Evolutionary conservation across 2,113 vertebrate genomes (phyloP), one percentile per base, ranked within the genome.

Genomic region (Leiothrix lutea): DNA sequence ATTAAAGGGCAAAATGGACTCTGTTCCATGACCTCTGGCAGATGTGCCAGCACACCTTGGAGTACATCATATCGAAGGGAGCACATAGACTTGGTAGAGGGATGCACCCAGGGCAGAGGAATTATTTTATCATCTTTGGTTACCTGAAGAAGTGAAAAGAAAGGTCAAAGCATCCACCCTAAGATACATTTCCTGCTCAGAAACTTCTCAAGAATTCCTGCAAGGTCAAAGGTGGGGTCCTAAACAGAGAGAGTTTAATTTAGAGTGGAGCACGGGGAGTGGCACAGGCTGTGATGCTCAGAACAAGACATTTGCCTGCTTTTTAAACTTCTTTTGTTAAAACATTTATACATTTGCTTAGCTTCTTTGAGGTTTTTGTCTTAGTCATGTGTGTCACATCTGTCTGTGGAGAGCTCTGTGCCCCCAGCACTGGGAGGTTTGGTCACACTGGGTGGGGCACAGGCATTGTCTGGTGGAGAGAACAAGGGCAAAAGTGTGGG

Each of bases 391-490:
- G 2, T 61, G 42, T 82, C 51, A 1, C 48, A n/a, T 15, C 29
- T 28, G 0, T 21, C 28, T 48, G 0, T 3, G 31, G 47, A 88
- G 56, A 45, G 11, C 35, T n/a, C 58, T 33, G 38, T 44, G 60
- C 23, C 31, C 57, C 58, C 24, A 60, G 73, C 50, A 18, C 70
- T 9, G 22, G 53, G 45, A 69, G 62, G 4, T 31, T 48, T 1
- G 4, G 24, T 31, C 35, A 40, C 40, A 5, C 36, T 5, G 10
- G 17, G 7, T 25, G 45, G 58, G 58, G 38, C 61, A 50, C 38
- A 25, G 69, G 36, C 21, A 11, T 1, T 25, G 29, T 11, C 42
- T 65, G 51, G 21, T 0, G 2, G 7, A 0, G 12, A 69, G 19
- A 24, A 48, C 12, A 16, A 74, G 9, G 35, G 29, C 5, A n/a